A percentile compares a stretch with the other conserved stretches of the same genome.
Evolutionary conservation across 2,888 invertebrate genomes (phyloP).

Genomic region (Cephonodes hylas): DNA sequence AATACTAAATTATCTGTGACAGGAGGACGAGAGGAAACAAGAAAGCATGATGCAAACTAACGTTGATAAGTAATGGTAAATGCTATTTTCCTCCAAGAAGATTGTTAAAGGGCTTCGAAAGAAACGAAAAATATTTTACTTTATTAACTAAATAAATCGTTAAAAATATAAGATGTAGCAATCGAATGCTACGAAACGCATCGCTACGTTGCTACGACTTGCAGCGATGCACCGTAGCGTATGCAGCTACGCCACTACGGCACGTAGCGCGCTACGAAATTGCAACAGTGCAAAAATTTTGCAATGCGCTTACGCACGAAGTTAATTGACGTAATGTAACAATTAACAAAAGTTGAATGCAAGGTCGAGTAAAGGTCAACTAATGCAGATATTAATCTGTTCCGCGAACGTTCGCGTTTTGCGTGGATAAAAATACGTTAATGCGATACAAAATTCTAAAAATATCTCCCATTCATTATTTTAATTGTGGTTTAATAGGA

Average conservation of each 20-base stretch:
- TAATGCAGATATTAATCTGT: neutral
- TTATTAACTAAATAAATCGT: too few relatives aligned
- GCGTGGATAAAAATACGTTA: neutral
- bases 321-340: neutral
- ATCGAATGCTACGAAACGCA: conserved; percentile 38
- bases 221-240: conserved; percentile 71
- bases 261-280: conserved; percentile 69
- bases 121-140: too few relatives aligned
- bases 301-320: neutral
- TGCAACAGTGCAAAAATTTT: conserved; percentile 62
- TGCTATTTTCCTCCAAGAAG: too few relatives aligned
- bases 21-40: too few relatives aligned
- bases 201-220: conserved; percentile 52
- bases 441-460: neutral
- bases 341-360: neutral
- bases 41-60: too few relatives aligned
- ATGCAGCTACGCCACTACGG: conserved; percentile 72
- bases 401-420: neutral
- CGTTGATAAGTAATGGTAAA: too few relatives aligned
- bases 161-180: too few relatives aligned
- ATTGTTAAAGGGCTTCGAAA: too few relatives aligned
- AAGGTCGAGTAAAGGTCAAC: neutral
- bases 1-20: too few relatives aligned
- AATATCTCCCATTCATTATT: neutral
- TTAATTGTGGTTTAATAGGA: neutral